phyloP scores from a whole-genome alignment of 2,888 invertebrate species.

The Protophormia terraenovae region DNA sequence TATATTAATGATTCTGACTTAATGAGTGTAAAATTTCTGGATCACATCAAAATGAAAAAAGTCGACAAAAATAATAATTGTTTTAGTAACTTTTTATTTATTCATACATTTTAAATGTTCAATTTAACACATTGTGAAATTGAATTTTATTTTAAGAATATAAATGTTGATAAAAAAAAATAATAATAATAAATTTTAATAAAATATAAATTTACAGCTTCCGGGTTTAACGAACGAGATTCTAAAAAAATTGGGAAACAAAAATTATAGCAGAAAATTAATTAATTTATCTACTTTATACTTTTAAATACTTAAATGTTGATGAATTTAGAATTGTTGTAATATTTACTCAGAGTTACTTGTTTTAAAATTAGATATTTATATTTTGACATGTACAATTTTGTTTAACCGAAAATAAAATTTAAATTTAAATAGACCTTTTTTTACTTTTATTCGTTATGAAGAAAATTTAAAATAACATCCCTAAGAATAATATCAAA shows the following conservation, averaged over 20 bases:
- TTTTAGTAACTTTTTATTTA: neutral
- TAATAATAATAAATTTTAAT: neutral
- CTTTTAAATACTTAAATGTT: too few species aligned
- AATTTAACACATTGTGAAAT: neutral
- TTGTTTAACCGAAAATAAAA: too few species aligned
- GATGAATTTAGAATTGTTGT: too few species aligned
- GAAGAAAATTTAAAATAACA: too few species aligned
- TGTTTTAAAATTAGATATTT: too few species aligned
- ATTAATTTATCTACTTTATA: too few species aligned
- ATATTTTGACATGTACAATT: too few species aligned
- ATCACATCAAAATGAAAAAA: neutral
- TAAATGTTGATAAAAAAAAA: neutral
- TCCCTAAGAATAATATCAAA: too few species aligned
- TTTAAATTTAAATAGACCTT: too few species aligned
- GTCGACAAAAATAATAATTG: neutral
- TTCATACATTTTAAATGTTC: neutral
- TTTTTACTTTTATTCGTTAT: too few species aligned
- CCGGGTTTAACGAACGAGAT: neutral
- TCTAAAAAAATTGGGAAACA: neutral
- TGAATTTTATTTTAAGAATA: neutral
- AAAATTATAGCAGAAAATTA: neutral
- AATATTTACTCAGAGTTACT: too few species aligned
- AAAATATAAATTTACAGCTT: neutral
- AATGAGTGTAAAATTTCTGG: conserved; percentile 30
- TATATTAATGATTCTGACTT: conserved; percentile 13